Evolutionary conservation across 2,797 vertebrate genomes (phyloP), one percentile per base, ranked within the genome.

Genomic region (Helostoma temminkii): DNA sequence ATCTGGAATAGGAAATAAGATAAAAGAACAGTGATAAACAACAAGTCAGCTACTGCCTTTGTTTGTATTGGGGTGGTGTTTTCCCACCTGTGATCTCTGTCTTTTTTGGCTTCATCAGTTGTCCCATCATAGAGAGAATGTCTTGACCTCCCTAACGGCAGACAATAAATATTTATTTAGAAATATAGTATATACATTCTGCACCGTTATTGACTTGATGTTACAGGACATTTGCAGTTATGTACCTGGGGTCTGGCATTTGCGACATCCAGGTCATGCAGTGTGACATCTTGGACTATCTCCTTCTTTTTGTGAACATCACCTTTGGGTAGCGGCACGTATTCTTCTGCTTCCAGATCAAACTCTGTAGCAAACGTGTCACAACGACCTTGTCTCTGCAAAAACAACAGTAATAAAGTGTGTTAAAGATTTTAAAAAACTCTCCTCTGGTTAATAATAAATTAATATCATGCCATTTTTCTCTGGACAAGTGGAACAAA

Each of bases 231-330:
- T 50, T 25, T 34, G 22, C 32, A 36, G 55, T 28, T 34, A 10
- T 50, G 39, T 75, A 99, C 98, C 96, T 99, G 98, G 22, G 98
- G 98, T 53, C 96, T 92, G 11, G 98, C 98, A 54, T 99, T 99
- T 72, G 98, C 97, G 43, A 98, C 87, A 60, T 99, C 98, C 90
- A 99, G 92, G 87, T 99, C 98, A 7, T 99, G 98, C 75, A 99
- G 91, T 7, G 98, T 99, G 80, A 99, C 97, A 46, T 99, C 98
- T 90, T 99, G 98, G 82, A 99, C 98, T 69, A 99, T 98, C 89
- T 99, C 98, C 84, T 98, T 99, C 92, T 99, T 99, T 91, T 99
- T 99, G 92, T 99, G 98, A 58, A 99, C 98, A 12, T 99, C 98
- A 1, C 98, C 98, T 91, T 99, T 99, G 37, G 98, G 98, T 82